Conservation (phyloP, 2,113 vertebrate species). For the Halichoeres trimaculatus region DNA sequence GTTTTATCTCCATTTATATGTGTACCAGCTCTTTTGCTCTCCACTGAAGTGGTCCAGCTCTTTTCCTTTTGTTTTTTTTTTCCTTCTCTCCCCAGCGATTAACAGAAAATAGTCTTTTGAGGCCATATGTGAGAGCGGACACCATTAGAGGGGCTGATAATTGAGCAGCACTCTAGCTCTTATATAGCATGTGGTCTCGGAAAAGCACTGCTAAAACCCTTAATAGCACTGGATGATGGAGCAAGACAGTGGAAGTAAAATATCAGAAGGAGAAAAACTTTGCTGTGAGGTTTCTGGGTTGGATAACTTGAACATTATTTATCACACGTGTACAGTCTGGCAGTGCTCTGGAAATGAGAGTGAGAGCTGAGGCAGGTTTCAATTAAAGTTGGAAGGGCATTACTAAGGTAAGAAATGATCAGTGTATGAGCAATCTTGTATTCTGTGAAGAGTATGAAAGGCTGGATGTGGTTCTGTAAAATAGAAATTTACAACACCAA, state of each 20-base stretch:
- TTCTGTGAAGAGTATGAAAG: neutral
- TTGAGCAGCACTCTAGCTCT: conserved; percentile 65
- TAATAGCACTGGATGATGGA: conserved; percentile 42
- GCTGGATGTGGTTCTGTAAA: neutral
- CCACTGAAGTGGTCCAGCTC: conserved; percentile 17
- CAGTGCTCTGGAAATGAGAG: neutral
- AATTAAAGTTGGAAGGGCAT: conserved; percentile 28
- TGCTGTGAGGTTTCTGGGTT: neutral
- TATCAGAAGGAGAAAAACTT: conserved; percentile 7
- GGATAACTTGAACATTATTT: neutral
- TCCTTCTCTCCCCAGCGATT: conserved; percentile 9
- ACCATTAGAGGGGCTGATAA: conserved; percentile 65
- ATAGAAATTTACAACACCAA: neutral
- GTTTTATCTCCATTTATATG: conserved; percentile 54
- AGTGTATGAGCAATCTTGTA: neutral
- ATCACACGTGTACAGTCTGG: neutral
- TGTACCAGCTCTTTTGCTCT: conserved; percentile 29
- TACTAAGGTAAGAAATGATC: neutral
- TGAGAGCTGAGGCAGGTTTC: neutral
- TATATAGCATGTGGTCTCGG: conserved; percentile 52
- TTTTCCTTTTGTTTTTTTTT: neutral
- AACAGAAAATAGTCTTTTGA: conserved; percentile 65
- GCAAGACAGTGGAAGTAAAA: conserved; percentile 11
- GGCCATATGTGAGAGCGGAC: conserved; percentile 53
- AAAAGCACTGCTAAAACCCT: conserved; percentile 43